Base-by-base conservation (phyloP, 2,797 vertebrate genomes). In the Valencia hispanica region DNA sequence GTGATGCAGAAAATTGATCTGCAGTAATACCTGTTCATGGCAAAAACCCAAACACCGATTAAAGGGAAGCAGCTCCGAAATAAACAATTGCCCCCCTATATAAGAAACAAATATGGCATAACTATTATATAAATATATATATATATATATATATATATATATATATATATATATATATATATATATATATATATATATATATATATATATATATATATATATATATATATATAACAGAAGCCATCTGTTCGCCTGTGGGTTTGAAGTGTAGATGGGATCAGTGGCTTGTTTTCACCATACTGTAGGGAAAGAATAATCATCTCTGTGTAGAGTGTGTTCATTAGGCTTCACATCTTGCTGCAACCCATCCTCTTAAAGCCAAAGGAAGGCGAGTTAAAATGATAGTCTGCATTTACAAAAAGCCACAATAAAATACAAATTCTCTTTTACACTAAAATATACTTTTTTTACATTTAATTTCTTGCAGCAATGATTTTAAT, bases 321-420 rank as follows among this genome's bases (percentile, higher is more conserved):
- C 50, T 27, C 78, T 68, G 76, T 34, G 55, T 71, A 85, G 43
- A 25, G 2, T n/a, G 84, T 74, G 77, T 86, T 93, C 90, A 92
- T 92, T 87, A 89, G 84, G 66, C 84, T 86, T 88, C 86, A 87
- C 91, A 92, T 83, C 70, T 89, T 74, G 73, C 74, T 84, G 83
- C 77, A 70, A 76, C n/a, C n/a, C 45, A 41, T 75, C 55, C 73
- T 36, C 66, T 72, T 15, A 41, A 25, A 66, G n/a, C 70, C 57
- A 73, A 82, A 14, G 12, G 22, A 66, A 82, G 75, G 71, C 73
- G 36, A 82, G 81, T 76, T 74, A 68, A 72, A 68, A 72, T 32
- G 8, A 22, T 4, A 73, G 47, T 30, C 55, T 72, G 14, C 32
- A 1, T 36, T 63, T 34, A 22, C 32, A 34, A 61, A 41, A 43